Base-by-base conservation (phyloP, 2,797 vertebrate species). In the Prionace glauca region DNA sequence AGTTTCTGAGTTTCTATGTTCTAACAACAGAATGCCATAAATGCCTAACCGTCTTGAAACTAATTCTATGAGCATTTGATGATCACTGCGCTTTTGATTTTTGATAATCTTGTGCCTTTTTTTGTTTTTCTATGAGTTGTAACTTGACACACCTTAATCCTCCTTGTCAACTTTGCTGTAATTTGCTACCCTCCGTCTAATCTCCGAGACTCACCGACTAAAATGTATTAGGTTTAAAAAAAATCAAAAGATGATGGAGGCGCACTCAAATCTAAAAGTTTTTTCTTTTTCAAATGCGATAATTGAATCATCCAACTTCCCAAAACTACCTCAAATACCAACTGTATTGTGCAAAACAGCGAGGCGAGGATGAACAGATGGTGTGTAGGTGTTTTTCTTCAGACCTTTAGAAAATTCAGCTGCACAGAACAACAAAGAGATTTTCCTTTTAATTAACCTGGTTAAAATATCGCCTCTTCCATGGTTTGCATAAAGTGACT, bases 351-450 rank as follows among this genome's bases (percentile, higher is more conserved):
- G 12, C 45, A 88, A 60, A 60, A 36, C 41, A 56, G 36, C 45
- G 65, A 77, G 65, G 18, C 12, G 93, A 24, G 32, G 12, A 77
- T 24, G 65, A 95, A 12, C 67, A 79, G 36, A 95, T 45, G 32
- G 93, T 79, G 74, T 71, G 60, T 69, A n/a, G 65, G 74, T 79
- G 41, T 60, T 95, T 74, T 94, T 41, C 45, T 60, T n/a, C 93
- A 71, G 67, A 26, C 32, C 1, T 56, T 95, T 36, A 94, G 69
- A 65, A 94, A 65, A 94, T 72, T 65, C 22, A 94, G 32, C 62
- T 45, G 65, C 45, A 94, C 45, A 65, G 62, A 65, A n/a, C 67
- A 69, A 65, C 93, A 20, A 14, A 95, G 24, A 7, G 36, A 95
- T 18, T 0, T 1, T 45, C 65, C 45, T 14, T 71, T 88, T 60